Conservation (phyloP, 2,888 invertebrate species). For the Lepidocyrtinus sp. region DNA sequence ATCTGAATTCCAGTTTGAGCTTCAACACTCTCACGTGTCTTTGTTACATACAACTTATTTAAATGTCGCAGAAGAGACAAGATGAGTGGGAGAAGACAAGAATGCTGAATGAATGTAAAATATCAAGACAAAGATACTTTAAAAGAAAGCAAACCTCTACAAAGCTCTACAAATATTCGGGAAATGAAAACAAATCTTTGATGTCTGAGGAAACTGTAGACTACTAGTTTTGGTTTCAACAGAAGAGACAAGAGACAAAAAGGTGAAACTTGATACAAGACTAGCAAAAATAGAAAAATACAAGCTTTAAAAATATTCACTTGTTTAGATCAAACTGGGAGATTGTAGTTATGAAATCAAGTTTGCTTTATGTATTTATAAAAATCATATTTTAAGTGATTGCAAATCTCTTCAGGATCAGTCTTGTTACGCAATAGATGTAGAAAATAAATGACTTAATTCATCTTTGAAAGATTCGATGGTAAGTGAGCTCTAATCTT, state of each 20-base stretch:
- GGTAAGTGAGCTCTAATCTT: too few relatives aligned
- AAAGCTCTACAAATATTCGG: neutral
- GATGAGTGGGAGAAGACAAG: constrained; percentile 46
- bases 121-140: constrained; percentile 32
- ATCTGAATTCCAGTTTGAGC: constrained; percentile 44
- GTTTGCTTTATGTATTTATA: too few relatives aligned
- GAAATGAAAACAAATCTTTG: neutral
- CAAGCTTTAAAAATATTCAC: too few relatives aligned
- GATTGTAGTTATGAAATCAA: too few relatives aligned
- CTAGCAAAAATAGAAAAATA: too few relatives aligned
- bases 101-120: constrained; percentile 56
- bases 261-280: neutral
- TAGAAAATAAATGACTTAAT: too few relatives aligned
- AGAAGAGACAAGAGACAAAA: neutral
- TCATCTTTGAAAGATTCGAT: too few relatives aligned
- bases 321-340: too few relatives aligned
- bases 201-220: neutral
- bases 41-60: constrained; percentile 52
- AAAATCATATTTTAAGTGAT: too few relatives aligned
- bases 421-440: too few relatives aligned
- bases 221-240: neutral
- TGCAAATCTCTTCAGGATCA: too few relatives aligned
- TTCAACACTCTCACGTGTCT: constrained; percentile 55
- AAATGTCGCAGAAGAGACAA: constrained; percentile 30
- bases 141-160: neutral